Percentiles rank a stretch among this genome's conserved stretches.
Evolutionary conservation across 35 echinoderm and acorn worm genomes (phyloP).

Genomic region (Apostichopus parvimensis): DNA sequence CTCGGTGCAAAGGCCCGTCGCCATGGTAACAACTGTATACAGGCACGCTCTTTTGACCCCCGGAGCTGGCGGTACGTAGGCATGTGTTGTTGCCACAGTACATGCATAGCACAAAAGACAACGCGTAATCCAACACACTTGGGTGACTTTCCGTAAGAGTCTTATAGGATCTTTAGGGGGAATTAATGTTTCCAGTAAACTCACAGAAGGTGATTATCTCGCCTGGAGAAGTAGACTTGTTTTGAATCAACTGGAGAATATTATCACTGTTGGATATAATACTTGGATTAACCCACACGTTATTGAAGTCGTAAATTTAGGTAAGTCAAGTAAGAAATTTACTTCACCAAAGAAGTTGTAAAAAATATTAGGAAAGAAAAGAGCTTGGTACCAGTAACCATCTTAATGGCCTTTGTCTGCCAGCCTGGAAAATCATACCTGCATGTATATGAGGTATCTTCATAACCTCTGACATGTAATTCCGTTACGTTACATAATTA

Average conservation of each 20-base stretch:
- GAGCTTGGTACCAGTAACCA: too few species aligned
- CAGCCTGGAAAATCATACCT: too few species aligned
- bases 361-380: too few species aligned
- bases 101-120: background rate
- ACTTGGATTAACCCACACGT: background rate
- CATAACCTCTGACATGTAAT: too few species aligned
- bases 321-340: too few species aligned
- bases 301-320: background rate
- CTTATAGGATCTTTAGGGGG: too few species aligned
- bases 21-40: constrained; percentile 19
- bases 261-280: background rate
- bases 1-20: background rate
- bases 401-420: too few species aligned
- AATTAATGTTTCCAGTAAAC: too few species aligned
- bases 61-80: background rate
- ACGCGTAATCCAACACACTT: background rate
- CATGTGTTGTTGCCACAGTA: background rate
- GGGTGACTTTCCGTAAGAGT: background rate
- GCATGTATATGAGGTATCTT: too few species aligned
- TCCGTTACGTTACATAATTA: too few species aligned
- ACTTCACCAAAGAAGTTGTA: too few species aligned
- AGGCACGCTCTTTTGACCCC: constrained; percentile 33
- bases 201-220: background rate
- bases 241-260: background rate
- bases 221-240: background rate